phyloP scores from a whole-genome alignment of 2,888 invertebrate genomes.

The Nipponacmea schrenckii region DNA sequence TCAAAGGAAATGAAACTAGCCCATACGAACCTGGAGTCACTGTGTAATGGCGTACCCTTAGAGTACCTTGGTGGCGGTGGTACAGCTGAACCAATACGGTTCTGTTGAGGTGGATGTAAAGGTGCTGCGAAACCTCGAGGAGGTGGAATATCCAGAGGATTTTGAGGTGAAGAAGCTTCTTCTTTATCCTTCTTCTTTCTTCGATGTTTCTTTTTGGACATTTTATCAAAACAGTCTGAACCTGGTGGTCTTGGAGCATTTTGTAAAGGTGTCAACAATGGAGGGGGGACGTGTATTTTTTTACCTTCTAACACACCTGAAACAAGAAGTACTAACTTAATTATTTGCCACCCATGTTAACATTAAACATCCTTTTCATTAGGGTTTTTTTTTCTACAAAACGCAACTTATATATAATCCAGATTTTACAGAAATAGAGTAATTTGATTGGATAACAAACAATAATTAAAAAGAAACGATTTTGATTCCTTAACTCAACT shows the following conservation, averaged over 20 bases:
- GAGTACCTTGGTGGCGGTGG: slow-evolving; percentile 50
- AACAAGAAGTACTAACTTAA: too few species aligned
- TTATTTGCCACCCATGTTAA: too few species aligned
- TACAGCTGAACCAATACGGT: slow-evolving; percentile 23
- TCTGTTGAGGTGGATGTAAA: slow-evolving; percentile 55
- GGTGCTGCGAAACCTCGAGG: slow-evolving; percentile 56
- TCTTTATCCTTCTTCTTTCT: slow-evolving; percentile 46
- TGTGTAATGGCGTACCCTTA: slow-evolving; percentile 39
- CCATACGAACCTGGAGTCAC: slow-evolving; percentile 32
- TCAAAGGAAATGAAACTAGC: too few species aligned
- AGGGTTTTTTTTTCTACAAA: too few species aligned
- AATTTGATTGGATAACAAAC: too few species aligned
- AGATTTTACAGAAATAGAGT: too few species aligned
- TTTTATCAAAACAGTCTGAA: slow-evolving; percentile 34
- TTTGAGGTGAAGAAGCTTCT: slow-evolving; percentile 42
- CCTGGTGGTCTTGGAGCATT: slow-evolving; percentile 57
- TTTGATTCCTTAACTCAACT: too few species aligned
- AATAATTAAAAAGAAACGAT: too few species aligned
- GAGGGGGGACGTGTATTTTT: slow-evolving; percentile 50
- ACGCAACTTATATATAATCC: too few species aligned
- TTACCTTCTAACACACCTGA: slow-evolving; percentile 55
- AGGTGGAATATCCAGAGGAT: slow-evolving; percentile 46
- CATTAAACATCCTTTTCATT: too few species aligned
- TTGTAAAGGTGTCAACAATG: slow-evolving; percentile 56
- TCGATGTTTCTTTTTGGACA: slow-evolving; percentile 42